A percentile compares a stretch with the other conserved stretches of the same genome.
Evolutionary conservation across 2,113 vertebrate genomes (phyloP).

Genomic region (Pterocles orientalis): DNA sequence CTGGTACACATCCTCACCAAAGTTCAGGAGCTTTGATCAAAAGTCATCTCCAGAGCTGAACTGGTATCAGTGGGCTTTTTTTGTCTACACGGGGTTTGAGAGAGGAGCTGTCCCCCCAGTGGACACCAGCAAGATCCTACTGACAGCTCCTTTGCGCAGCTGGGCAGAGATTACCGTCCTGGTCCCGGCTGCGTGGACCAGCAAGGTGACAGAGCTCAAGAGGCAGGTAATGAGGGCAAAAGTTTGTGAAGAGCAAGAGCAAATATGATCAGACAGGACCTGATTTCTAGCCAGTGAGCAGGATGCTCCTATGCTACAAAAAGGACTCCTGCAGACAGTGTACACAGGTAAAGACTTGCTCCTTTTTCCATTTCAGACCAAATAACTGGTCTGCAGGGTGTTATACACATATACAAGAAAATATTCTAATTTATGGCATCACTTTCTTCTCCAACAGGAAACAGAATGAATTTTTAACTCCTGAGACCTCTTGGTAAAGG

Average conservation of each 20-base stretch:
- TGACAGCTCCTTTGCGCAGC: not conserved
- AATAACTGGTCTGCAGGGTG: not conserved
- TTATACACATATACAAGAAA: constrained; percentile 1
- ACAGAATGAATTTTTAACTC: constrained; percentile 21
- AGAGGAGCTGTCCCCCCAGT: not conserved
- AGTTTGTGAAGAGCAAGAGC: not conserved
- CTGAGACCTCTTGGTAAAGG: not conserved
- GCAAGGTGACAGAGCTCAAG: not conserved
- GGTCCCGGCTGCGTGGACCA: not conserved
- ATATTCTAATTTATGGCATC: constrained; percentile 29
- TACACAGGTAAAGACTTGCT: not conserved
- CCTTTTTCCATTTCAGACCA: not conserved
- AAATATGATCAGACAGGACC: not conserved
- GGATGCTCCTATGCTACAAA: not conserved
- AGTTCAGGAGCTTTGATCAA: not conserved
- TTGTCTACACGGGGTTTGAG: not conserved
- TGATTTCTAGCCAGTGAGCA: not conserved
- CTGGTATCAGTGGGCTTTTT: not conserved
- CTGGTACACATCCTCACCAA: not conserved
- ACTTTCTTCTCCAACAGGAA: constrained; percentile 13
- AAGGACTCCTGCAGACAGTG: not conserved
- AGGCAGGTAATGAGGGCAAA: not conserved
- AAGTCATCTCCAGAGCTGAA: not conserved
- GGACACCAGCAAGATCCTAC: not conserved
- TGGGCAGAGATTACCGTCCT: not conserved